Evolutionary conservation across 2,888 invertebrate genomes (phyloP), one percentile per base, ranked within the genome.

Genomic region (Agapostemon virescens): DNA sequence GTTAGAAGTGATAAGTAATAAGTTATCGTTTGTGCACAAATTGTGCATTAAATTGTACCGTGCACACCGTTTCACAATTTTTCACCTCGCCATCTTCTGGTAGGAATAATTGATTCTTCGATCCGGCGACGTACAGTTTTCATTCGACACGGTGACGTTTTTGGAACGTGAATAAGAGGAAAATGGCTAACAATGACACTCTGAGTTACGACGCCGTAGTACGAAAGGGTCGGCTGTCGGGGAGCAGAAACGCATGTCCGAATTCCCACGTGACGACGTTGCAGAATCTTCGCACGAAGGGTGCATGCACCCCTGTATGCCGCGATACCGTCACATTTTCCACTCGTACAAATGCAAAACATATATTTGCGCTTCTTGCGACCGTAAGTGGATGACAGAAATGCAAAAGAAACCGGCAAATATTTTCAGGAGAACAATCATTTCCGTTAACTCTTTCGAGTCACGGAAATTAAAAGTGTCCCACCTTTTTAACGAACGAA

Each of bases 181-280:
- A 77, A 66, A 77, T 81, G 68, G 73, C 42, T 73, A 78, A 69
- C 71, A 74, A 61, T 68, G 55, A 77, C 75, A 58, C 42, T 61
- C 61, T 67, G 75, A 69, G 30, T 75, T 76, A 69, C 66, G 23
- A 49, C 67, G 69, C 79, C 2, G 26, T 26, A 80, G 74, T 33
- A 72, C 76, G 80, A 70, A 78, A 79, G 79, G 81, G 70, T 79
- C 69, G 77, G 5, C 5, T 38, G 73, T 26, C 63, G 64, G 79
- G 77, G 77, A 74, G 75, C 74, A 73, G 84, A 67, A 87, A 82
- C 88, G 87, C 88, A 87, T 89, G 89, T 80, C 88, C 71, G 74
- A 79, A 86, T 89, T 89, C 89, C 89, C 89, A 89, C 88, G 89
- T 87, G 80, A 72, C 83, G 74, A 77, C 71, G 80, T 76, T 69